phyloP scores from a whole-genome alignment of 2,797 vertebrate genomes.

The Clarias fuscus region DNA sequence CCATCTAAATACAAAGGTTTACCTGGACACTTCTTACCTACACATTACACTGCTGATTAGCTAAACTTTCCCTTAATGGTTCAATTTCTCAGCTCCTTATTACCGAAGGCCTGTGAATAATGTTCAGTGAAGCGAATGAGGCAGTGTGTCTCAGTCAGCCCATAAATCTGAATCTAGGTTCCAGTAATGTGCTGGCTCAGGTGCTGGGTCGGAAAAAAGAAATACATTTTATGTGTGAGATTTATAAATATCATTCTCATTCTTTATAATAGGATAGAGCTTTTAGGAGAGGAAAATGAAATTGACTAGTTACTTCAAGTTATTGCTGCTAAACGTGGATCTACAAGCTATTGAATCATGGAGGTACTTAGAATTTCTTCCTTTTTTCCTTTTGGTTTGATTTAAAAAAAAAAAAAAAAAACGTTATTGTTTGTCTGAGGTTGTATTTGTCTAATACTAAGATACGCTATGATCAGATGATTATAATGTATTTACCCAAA shows the following conservation, averaged over 20 bases:
- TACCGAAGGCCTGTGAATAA: slow-evolving; percentile 1
- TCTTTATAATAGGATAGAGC: background rate
- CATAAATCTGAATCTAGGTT: slow-evolving; percentile 24
- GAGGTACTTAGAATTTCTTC: no score
- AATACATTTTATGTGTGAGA: background rate
- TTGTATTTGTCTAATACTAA: no score
- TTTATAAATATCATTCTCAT: background rate
- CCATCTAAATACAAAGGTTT: background rate
- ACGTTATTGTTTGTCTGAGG: no score
- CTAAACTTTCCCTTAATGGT: slow-evolving; percentile 25
- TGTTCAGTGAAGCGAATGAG: slow-evolving; percentile 18
- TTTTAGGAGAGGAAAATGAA: background rate
- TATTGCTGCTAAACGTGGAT: background rate
- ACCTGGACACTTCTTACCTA: background rate
- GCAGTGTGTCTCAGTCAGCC: slow-evolving; percentile 16
- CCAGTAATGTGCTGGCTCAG: background rate
- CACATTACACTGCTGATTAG: background rate
- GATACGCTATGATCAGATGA: no score
- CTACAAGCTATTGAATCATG: no score
- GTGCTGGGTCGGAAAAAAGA: background rate
- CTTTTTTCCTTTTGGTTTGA: no score
- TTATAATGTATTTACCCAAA: no score
- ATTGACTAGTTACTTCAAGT: background rate
- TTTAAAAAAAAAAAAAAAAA: no score
- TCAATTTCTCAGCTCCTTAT: slow-evolving; percentile 13